Evolutionary conservation across 2,113 vertebrate species (phyloP), one percentile per base, ranked within the genome.

Genomic region (Rhinogobius similis): DNA sequence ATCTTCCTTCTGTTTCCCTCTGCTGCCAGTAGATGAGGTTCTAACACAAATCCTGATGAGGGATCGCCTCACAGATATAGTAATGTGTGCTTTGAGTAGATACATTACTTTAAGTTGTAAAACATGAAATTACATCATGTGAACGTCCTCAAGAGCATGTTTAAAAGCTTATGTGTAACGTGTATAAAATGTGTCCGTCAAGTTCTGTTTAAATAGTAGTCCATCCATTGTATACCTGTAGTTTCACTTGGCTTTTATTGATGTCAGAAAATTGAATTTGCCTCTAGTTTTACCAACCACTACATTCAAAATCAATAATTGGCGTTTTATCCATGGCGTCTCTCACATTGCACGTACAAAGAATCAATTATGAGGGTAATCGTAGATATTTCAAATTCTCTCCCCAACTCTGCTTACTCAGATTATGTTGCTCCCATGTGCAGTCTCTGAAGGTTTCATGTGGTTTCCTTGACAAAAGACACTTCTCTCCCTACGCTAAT

Each of bases 341-440:
- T 48, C 20, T 20, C 18, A 14, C 10, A 20, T 48, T 20, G 7
- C 18, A n/a, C 16, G 12, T 43, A 20, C 44, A 20, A 43, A 46
- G 16, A 46, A 20, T 46, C 44, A 20, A 20, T 20, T 18, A 6
- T n/a, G 20, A 44, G 1, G 14, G 14, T 44, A 16, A 18, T 16
- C 14, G 4, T 1, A 20, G 11, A 56, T 44, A 2, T 52, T 23
- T 23, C 50, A 23, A 4, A 52, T 24, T 26, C 12, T 55, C 9
- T 26, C 23, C 4, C 5, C 23, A 24, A 14, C 10, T 26, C 20
- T 24, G 23, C 52, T 74, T 43, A 32, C 36, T 83, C 68, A 55
- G 23, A 18, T 63, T 76, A 65, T 76, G 58, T 9, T 75, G 3
- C 27, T 80, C 80, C 79, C 81, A 72, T 82, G 2, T 52, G 68